phyloP scores from a whole-genome alignment of 2,113 vertebrate genomes.

The Crypturellus undulatus region DNA sequence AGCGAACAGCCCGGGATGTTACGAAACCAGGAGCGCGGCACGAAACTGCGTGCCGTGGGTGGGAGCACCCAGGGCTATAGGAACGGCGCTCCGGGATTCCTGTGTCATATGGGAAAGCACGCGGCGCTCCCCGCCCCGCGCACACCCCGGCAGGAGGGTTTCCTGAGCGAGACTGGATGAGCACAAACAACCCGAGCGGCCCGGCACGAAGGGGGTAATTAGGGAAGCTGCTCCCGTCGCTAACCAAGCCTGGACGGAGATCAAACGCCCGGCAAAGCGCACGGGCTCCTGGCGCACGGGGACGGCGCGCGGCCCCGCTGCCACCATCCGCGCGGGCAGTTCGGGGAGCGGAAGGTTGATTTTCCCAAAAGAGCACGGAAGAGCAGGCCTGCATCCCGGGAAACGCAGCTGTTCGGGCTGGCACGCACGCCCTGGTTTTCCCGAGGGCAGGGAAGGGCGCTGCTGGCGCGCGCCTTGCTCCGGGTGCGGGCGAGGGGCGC shows the following conservation, averaged over 20 bases:
- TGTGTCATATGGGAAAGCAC: conserved; percentile 28
- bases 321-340: background rate
- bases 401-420: background rate
- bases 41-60: conserved; percentile 54
- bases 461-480: accelerated
- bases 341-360: background rate
- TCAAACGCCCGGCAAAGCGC: background rate
- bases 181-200: conserved; percentile 1
- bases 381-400: background rate
- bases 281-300: background rate
- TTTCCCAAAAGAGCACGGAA: background rate
- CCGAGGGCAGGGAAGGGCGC: background rate
- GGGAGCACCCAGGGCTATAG: conserved; percentile 61
- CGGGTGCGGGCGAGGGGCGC: accelerated
- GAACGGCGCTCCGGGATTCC: background rate
- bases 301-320: background rate
- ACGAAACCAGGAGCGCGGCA: conserved; percentile 52
- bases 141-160: background rate
- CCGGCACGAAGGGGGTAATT: conserved; percentile 46
- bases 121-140: conserved; percentile 24
- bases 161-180: background rate
- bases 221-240: background rate
- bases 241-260: conserved; percentile 27
- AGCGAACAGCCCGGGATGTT: background rate
- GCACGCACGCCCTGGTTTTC: background rate